Base-by-base conservation (phyloP, 2,113 vertebrate species). In the Chloropsis cyanopogon region DNA sequence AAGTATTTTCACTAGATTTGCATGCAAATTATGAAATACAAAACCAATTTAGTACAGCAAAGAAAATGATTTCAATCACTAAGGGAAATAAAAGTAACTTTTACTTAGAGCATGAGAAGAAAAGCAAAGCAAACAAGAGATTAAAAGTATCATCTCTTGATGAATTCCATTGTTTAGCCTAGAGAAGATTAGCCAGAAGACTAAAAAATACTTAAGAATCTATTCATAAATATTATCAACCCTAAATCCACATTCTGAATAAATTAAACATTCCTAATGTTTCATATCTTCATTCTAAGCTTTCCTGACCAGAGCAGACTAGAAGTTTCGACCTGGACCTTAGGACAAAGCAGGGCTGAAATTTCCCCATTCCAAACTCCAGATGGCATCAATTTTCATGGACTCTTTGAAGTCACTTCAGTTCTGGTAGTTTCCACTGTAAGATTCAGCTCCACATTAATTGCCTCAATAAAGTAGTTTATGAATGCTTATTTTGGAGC, bases 21-120 rank as follows among this genome's bases (percentile, higher is more conserved):
- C 85, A 95, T 95, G 88, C 61, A 95, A 96, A 96, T 96, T 88
- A 95, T 72, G 92, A 96, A 95, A 95, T 71, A 96, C 82, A 95
- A 94, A 96, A 80, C 94, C 93, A 93, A 84, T 86, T 83, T 94
- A 92, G 66, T 63, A 87, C 41, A 78, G 90, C 85, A 92, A 84
- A 92, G 88, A 94, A 94, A 90, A 93, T 85, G 0, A 92, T 93
- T 96, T 95, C 87, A 88, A 88, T 92, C 84, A 90, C 86, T 96
- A 82, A 76, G 95, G 91, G 90, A 95, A 96, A 96, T 87, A 95
- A 93, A 95, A 82, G 77, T 81, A 93, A 90, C 88, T 96, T 95
- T 93, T 90, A 94, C 83, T 93, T 83, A 88, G 60, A 92, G 80
- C 53, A 63, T 25, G n/a, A 86, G 52, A 90, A 88, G 68, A 88